Evolutionary conservation across 2,888 invertebrate genomes (phyloP), one percentile per base, ranked within the genome.

Genomic region (Cheilosia variabilis): DNA sequence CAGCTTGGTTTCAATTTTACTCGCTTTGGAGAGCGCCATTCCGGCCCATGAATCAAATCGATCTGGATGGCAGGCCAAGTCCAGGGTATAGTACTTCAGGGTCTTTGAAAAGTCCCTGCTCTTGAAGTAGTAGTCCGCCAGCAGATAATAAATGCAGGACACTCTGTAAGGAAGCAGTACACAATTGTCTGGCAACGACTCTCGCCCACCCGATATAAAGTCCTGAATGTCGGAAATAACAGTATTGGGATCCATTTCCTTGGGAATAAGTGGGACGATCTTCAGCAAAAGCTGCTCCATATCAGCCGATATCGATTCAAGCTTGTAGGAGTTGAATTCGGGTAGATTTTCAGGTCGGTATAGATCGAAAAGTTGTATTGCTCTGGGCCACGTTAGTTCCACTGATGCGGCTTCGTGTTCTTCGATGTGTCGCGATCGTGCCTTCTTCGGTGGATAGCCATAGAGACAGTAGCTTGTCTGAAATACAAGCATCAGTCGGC

Each of bases 41-140:
- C 97, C 96, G 1, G 98, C 98, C 98, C 98, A 98, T 0, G 98
- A 97, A 92, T 98, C 97, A 78, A 98, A 94, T 65, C 98, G 94
- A 68, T 94, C 93, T 1, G 95, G 96, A 91, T 96, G 96, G 37
- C 97, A 93, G 87, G 96, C 95, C 27, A 98, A 93, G 92, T 99
- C 98, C 88, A 96, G 93, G 72, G 95, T 94, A 90, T 97, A 98
- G 91, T 96, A 97, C 89, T 96, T 95, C 2, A 96, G 94, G 13
- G 97, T 96, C 90, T 95, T 94, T 34, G 93, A 92, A 88, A 94
- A 95, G 88, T 97, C 97, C 88, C 96, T 95, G 90, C 95, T 96
- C 92, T 98, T 98, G 90, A 98, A 97, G 92, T 98, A 96, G 92
- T 96, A 97, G 93, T 99, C 98, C 0, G 96, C 98, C 27, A 99